These are phyloP conservation scores for Connochaetes taurinus DNA, from an alignment of 2,113 vertebrate species.

Conservation along the genomic window DNA sequence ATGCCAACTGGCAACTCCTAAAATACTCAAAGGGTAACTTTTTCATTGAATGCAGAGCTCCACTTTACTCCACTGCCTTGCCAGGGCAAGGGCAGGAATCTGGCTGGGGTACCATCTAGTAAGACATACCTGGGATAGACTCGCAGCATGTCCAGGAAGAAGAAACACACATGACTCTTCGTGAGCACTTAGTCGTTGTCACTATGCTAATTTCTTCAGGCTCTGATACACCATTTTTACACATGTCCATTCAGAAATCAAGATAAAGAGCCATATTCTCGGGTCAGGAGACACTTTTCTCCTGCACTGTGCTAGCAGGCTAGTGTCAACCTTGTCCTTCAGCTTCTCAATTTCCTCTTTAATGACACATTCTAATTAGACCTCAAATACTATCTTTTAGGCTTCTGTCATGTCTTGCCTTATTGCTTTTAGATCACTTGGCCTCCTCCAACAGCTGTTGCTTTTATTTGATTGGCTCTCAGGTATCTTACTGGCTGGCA, in stretches of 20 bases:
- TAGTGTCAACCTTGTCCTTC: not conserved
- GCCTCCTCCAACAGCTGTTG: not conserved
- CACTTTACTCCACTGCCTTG: not conserved
- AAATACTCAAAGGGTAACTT: not conserved
- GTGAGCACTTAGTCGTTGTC: not conserved
- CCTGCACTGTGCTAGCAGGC: not conserved
- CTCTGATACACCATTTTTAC: not conserved
- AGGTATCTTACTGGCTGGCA: not conserved
- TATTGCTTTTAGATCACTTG: not conserved
- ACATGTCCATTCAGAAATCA: too few species aligned
- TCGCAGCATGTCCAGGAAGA: rapidly evolving
- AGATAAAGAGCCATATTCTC: not conserved
- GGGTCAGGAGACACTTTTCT: too few species aligned
- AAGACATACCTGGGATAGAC: not conserved
- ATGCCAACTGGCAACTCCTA: not conserved
- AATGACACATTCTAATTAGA: not conserved
- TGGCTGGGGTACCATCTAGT: not conserved
- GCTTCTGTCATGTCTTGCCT: not conserved
- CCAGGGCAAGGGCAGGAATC: not conserved
- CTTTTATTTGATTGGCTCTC: not conserved
- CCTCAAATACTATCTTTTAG: not conserved
- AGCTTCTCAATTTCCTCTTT: not conserved
- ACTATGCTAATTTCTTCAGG: not conserved
- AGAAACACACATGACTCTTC: too few species aligned
- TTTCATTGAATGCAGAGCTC: not conserved